These are phyloP conservation scores for Drosophila seguyi DNA, from an alignment of 1,140 invertebrate genomes.

Conservation along the genomic window DNA sequence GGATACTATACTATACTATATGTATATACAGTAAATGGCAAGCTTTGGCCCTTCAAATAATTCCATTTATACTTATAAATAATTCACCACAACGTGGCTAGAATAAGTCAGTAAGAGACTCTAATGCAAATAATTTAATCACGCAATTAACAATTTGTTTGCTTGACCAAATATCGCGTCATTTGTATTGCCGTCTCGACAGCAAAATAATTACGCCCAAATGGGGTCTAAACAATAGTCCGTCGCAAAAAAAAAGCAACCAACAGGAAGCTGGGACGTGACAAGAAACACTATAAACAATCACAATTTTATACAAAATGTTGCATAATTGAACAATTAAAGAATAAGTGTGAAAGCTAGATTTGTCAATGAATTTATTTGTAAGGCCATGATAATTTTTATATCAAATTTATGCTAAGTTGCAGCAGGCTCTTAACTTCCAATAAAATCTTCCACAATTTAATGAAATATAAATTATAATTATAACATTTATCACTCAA, in stretches of 20 bases:
- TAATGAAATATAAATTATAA: neutral
- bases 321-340: conserved; percentile 37
- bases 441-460: neutral
- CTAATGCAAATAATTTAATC: conserved; percentile 30
- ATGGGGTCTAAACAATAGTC: conserved; percentile 60
- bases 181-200: conserved; percentile 72
- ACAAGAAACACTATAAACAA: conserved; percentile 26
- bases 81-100: conserved; percentile 21
- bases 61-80: neutral
- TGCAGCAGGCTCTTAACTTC: conserved; percentile 10
- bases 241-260: conserved; percentile 20
- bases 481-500: neutral
- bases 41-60: conserved; percentile 11
- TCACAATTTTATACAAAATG: conserved; percentile 14
- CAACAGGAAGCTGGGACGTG: conserved; percentile 66
- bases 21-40: no score
- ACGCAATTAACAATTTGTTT: conserved; percentile 46
- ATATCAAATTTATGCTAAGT: conserved; percentile 3
- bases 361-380: conserved; percentile 6
- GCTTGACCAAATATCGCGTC: conserved; percentile 28
- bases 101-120: conserved; percentile 14
- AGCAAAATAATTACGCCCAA: conserved; percentile 59
- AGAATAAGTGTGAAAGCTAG: conserved; percentile 21
- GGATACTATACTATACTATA: no score
- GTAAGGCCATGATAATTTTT: neutral